These are phyloP conservation scores for Melinaea menophilus DNA, from an alignment of 2,888 invertebrate species.

Conservation along the genomic window DNA sequence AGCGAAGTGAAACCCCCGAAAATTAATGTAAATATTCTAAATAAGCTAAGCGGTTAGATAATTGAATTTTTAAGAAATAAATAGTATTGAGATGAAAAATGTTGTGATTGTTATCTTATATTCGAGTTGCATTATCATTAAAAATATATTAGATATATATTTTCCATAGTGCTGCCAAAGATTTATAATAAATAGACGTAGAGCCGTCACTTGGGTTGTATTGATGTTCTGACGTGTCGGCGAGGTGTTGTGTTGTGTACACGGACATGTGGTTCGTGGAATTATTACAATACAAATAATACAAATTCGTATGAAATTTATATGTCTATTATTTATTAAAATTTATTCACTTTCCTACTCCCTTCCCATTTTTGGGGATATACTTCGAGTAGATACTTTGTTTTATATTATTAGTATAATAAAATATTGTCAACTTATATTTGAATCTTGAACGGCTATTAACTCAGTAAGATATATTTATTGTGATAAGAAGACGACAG, in stretches of 20 bases:
- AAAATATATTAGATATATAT: constrained; percentile 73
- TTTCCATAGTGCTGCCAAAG: constrained; percentile 79
- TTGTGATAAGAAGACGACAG: too few species aligned
- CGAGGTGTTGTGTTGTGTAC: constrained; percentile 53
- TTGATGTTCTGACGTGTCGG: constrained; percentile 63
- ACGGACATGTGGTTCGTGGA: constrained; percentile 35
- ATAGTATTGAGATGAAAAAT: constrained; percentile 68
- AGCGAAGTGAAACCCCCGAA: constrained; percentile 72
- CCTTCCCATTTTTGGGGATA: background rate
- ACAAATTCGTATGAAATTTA: constrained; percentile 56
- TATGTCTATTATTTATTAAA: constrained; percentile 32
- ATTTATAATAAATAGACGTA: constrained; percentile 71
- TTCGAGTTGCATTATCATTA: constrained; percentile 75
- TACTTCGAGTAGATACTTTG: background rate
- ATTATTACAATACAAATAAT: constrained; percentile 57
- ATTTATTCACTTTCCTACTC: too few species aligned
- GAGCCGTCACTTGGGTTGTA: constrained; percentile 71
- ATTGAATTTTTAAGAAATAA: constrained; percentile 41
- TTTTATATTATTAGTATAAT: too few species aligned
- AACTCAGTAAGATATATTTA: too few species aligned
- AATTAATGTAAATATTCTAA: constrained; percentile 50
- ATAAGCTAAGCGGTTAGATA: constrained; percentile 29
- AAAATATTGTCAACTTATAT: too few species aligned
- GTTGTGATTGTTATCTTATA: constrained; percentile 75
- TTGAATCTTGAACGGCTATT: too few species aligned